These are phyloP conservation scores for Diarsia rubi DNA, from an alignment of 2,888 invertebrate species.

Conservation along the genomic window DNA sequence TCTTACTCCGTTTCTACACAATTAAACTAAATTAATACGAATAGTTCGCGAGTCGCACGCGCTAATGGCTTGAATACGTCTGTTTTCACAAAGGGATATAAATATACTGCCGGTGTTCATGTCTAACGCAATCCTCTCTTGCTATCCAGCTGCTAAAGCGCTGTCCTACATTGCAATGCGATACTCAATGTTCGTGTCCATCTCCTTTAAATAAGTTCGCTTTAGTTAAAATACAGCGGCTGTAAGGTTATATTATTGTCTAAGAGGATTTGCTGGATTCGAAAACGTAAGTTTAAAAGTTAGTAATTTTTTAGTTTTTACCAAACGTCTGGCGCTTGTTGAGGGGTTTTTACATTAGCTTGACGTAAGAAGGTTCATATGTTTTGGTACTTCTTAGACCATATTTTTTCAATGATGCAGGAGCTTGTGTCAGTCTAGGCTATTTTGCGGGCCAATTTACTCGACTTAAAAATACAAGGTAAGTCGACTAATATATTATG, in stretches of 20 bases:
- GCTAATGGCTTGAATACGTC: constrained; percentile 86
- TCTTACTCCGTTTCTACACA: constrained; percentile 84
- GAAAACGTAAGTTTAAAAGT: constrained; percentile 19
- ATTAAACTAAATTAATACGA: constrained; percentile 90
- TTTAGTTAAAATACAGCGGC: constrained; percentile 38
- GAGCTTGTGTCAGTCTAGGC: background rate
- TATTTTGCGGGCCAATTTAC: background rate
- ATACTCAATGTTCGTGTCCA: constrained; percentile 51
- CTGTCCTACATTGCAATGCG: constrained; percentile 53
- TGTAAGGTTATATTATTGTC: constrained; percentile 36
- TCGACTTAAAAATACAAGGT: constrained; percentile 5
- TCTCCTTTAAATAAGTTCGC: constrained; percentile 48
- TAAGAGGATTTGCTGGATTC: constrained; percentile 26
- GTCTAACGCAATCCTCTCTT: constrained; percentile 63
- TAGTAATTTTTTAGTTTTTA: constrained; percentile 6
- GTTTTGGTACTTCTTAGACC: background rate
- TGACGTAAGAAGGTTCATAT: too few species aligned
- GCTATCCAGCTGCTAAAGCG: constrained; percentile 59
- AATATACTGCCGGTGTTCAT: constrained; percentile 72
- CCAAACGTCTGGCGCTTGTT: background rate
- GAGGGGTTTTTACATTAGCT: background rate
- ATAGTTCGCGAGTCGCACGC: constrained; percentile 87
- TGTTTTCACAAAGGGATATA: constrained; percentile 83
- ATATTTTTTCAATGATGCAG: background rate
- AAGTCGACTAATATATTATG: constrained; percentile 19